These are phyloP conservation scores for Chiroxiphia lanceolata DNA, from an alignment of 2,797 vertebrate species.

Conservation along the genomic window DNA sequence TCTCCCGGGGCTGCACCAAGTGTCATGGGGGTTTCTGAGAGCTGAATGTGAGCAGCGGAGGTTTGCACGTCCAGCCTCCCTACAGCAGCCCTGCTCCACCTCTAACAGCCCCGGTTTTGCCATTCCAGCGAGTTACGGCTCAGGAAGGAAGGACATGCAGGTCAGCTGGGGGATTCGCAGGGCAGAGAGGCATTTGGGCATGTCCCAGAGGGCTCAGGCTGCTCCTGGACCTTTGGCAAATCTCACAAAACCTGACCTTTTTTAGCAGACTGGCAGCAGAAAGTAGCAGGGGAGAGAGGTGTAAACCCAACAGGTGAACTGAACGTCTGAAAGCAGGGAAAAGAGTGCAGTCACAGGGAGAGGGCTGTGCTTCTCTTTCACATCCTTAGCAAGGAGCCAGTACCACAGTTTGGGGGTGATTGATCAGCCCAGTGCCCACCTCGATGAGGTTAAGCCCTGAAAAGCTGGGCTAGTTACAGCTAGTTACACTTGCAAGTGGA, in stretches of 20 bases:
- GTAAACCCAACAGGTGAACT: neutral
- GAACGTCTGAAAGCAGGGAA: neutral
- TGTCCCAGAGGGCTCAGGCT: neutral
- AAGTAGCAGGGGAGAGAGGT: neutral
- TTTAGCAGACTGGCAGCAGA: neutral
- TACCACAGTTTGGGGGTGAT: rapidly evolving
- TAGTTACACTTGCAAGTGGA: neutral
- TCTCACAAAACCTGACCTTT: neutral
- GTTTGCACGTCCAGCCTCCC: neutral
- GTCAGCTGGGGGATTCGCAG: neutral
- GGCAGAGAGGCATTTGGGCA: neutral
- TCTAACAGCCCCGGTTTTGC: neutral
- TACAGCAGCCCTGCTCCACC: neutral
- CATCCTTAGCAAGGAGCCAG: neutral
- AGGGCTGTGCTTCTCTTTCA: neutral
- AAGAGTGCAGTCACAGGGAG: neutral
- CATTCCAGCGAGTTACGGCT: neutral
- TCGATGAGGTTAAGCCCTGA: neutral
- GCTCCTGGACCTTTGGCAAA: neutral
- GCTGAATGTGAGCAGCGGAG: neutral
- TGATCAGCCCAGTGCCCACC: neutral
- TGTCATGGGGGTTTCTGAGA: constrained; percentile 27
- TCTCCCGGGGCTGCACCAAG: constrained; percentile 83
- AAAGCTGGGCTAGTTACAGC: neutral
- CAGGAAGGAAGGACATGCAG: neutral